Evolutionary conservation across 1,140 invertebrate genomes (phyloP).

Genomic region (Heliconius hewitsoni): DNA sequence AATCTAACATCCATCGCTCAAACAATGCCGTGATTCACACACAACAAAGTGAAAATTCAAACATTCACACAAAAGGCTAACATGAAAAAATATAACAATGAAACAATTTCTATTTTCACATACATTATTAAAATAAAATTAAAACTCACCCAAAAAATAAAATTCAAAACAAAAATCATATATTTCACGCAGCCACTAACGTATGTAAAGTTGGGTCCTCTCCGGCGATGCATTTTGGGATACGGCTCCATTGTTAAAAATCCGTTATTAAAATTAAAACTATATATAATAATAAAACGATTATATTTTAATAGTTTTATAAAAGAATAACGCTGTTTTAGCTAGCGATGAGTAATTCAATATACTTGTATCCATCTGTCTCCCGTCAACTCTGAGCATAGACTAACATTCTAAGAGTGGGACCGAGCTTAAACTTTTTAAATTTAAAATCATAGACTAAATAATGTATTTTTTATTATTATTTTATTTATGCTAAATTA

Average conservation of each 20-base stretch:
- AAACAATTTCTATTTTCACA: slow-evolving; percentile 12
- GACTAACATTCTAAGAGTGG: slow-evolving; percentile 4
- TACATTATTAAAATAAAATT: not conserved
- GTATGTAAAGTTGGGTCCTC: slow-evolving; percentile 84
- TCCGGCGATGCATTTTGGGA: slow-evolving; percentile 80
- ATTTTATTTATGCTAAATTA: too few relatives aligned
- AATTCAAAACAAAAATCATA: slow-evolving; percentile 95
- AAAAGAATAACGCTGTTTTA: slow-evolving; percentile 15
- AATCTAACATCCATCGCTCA: slow-evolving; percentile 35
- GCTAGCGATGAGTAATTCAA: slow-evolving; percentile 18
- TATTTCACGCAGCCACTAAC: slow-evolving; percentile 96
- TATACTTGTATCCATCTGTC: slow-evolving; percentile 8
- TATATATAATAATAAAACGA: not conserved
- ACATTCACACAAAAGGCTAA: slow-evolving; percentile 29
- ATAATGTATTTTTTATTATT: not conserved
- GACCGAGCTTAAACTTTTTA: not conserved
- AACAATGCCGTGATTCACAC: slow-evolving; percentile 41
- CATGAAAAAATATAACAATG: slow-evolving; percentile 3
- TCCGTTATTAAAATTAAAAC: not conserved
- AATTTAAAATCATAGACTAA: not conserved
- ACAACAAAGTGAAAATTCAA: slow-evolving; percentile 32
- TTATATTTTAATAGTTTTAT: not conserved
- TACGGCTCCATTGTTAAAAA: not conserved
- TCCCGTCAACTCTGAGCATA: slow-evolving; percentile 29
- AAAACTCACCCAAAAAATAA: slow-evolving; percentile 93